A percentile compares a stretch with the other conserved stretches of the same genome.
These are phyloP conservation scores for Gulo gulo DNA, from an alignment of 2,113 vertebrate genomes.

Conservation along the genomic window DNA sequence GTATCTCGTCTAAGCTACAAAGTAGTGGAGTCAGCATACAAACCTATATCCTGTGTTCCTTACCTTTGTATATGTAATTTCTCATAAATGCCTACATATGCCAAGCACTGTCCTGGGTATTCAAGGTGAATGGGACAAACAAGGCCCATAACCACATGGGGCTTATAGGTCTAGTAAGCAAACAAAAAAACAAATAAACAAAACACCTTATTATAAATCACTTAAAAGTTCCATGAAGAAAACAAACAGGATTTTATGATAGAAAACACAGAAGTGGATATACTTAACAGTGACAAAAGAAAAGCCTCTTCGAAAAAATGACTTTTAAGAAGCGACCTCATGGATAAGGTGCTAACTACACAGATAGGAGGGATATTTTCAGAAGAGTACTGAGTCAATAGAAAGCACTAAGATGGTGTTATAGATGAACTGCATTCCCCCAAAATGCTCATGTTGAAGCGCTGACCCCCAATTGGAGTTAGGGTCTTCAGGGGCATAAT, in stretches of 20 bases:
- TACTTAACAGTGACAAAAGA: background rate
- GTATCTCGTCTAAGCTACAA: background rate
- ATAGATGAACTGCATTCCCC: background rate
- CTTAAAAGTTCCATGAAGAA: background rate
- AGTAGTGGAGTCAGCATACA: background rate
- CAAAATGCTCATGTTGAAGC: background rate
- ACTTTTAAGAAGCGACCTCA: background rate
- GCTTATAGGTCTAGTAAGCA: background rate
- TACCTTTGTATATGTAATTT: background rate
- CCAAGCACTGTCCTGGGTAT: background rate
- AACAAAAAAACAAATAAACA: background rate
- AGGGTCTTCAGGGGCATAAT: background rate
- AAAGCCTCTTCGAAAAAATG: background rate
- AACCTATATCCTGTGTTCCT: background rate
- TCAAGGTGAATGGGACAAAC: background rate
- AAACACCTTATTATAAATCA: background rate
- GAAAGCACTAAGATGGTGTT: background rate
- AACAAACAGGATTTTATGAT: slow-evolving; percentile 1
- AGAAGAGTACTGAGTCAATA: background rate
- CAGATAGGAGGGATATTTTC: background rate
- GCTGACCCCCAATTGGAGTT: background rate
- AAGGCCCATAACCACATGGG: background rate
- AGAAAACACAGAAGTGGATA: background rate
- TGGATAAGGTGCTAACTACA: background rate
- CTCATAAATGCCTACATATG: background rate